phyloP scores from a whole-genome alignment of 53 echinoderm and acorn worm genomes.

The Astropecten irregularis region DNA sequence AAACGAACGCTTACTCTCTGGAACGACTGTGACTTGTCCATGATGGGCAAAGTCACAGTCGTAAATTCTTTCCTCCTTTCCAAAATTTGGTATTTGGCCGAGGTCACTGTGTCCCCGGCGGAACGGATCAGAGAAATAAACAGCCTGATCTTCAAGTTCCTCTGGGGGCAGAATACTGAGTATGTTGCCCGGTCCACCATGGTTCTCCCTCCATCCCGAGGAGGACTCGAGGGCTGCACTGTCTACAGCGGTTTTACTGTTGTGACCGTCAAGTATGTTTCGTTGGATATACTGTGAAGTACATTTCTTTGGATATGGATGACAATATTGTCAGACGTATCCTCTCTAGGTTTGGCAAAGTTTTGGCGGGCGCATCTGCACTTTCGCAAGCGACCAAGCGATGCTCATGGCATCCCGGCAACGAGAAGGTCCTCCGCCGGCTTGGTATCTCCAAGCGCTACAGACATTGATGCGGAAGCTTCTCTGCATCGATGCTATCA shows the following conservation, averaged over 20 bases:
- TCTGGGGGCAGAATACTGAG: neutral
- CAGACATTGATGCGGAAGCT: no score
- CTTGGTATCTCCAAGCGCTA: no score
- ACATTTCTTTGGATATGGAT: constrained; percentile 41
- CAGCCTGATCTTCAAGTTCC: neutral
- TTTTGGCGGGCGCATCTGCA: constrained; percentile 19
- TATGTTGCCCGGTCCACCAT: neutral
- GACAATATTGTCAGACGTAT: constrained; percentile 42
- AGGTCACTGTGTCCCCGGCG: neutral
- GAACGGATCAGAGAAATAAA: neutral
- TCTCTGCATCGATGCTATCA: no score
- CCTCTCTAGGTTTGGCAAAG: constrained; percentile 14
- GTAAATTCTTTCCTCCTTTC: neutral
- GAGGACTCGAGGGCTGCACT: neutral
- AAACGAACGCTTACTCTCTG: neutral
- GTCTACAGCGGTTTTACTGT: neutral
- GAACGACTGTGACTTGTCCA: neutral
- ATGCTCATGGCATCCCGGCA: neutral
- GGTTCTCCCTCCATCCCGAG: neutral
- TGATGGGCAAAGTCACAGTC: neutral
- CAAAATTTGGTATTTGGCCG: constrained; percentile 25
- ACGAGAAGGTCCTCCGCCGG: no score
- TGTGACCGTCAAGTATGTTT: neutral
- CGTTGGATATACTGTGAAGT: no score
- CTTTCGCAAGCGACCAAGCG: constrained; percentile 7